Evolutionary conservation across 2,888 invertebrate species (phyloP), one percentile per base, ranked within the genome.

Genomic region (Shargacucullia verbasci): DNA sequence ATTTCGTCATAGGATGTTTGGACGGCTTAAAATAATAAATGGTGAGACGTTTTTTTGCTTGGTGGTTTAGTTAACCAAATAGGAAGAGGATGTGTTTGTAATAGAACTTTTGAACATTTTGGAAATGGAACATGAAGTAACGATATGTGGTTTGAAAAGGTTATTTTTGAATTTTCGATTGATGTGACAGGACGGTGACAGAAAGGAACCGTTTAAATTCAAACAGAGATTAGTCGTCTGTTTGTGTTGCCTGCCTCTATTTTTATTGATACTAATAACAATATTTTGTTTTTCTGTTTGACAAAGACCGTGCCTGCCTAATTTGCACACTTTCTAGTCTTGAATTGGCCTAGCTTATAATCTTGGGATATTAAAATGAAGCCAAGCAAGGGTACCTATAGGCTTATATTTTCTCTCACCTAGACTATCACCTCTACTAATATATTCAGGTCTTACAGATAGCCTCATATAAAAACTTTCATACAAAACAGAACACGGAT

Each of bases 1-100:
- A 53, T 72, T 72, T 62, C 76, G 44, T 64, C 66, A 76, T 33
- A 20, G 64, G 75, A 74, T 48, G 72, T 71, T 70, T 67, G 49
- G 45, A 40, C 40, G n/a, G 43, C 46, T 34, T 46, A 27, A 43
- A 59, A 59, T 59, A 70, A 65, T 63, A 69, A 47, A 61, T 54
- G 27, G n/a, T 27, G 44, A 35, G 57, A 64, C 43, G 41, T 54
- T 66, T 55, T 48, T 47, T 35, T 53, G 7, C 39, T 41, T 43
- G 58, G 45, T 49, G 38, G 44, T 43, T 58, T 47, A 50, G 49
- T 61, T 41, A 7, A 14, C 48, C 31, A 61, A 57, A 59, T 54
- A 50, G 60, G 56, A 61, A 65, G 52, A 45, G 40, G 55, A 52
- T 39, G 45, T 46, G 34, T 12, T 43, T 70, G 45, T 45, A 13